Percentiles rank a stretch among this genome's conserved stretches.
Conservation (phyloP, 2,113 vertebrate genomes). For the Sula dactylatra region DNA sequence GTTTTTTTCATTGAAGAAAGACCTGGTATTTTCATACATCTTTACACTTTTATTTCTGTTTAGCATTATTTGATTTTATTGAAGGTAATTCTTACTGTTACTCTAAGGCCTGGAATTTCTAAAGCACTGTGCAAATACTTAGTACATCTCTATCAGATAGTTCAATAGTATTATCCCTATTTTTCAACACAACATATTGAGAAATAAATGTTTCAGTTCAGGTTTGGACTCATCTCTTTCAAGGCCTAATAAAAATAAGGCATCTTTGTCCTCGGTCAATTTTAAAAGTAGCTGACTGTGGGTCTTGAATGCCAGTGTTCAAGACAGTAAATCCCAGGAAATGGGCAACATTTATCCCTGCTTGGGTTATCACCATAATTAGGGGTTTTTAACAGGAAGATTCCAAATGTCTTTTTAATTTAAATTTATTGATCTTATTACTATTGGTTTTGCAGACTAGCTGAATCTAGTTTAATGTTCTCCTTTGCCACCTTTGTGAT, state of each 20-base stretch:
- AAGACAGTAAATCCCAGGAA: background rate
- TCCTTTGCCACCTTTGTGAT: background rate
- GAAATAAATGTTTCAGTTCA: background rate
- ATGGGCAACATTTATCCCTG: background rate
- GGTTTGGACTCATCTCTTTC: background rate
- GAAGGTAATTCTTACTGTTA: background rate
- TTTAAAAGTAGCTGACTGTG: background rate
- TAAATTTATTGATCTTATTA: background rate
- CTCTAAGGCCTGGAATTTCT: background rate
- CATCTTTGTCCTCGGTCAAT: rapidly evolving
- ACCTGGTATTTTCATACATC: background rate
- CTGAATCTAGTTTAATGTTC: background rate
- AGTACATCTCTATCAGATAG: background rate
- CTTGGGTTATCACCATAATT: background rate
- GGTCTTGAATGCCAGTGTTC: background rate
- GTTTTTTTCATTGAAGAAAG: background rate
- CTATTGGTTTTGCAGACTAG: background rate
- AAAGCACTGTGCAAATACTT: background rate
- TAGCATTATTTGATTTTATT: background rate
- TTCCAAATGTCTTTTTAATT: background rate
- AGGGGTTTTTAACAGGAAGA: background rate
- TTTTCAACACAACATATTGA: background rate
- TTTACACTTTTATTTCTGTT: background rate
- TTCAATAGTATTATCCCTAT: background rate
- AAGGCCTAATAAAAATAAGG: background rate